Base-by-base conservation (phyloP, 2,888 invertebrate species). In the Drosophila gaucha region DNA sequence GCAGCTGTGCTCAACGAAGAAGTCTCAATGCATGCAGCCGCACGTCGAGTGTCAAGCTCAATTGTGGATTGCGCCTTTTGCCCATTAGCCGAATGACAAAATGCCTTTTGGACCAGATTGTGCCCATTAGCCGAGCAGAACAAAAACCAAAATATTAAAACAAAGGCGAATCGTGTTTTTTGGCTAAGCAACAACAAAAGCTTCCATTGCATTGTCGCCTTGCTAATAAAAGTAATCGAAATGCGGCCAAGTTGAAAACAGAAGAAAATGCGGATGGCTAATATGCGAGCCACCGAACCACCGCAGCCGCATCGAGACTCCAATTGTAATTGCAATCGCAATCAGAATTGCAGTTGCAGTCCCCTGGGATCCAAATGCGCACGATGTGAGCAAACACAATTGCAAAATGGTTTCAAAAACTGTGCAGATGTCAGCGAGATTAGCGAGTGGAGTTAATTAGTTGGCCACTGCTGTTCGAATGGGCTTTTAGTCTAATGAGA, bases 161-260 rank as follows among this genome's bases (percentile, higher is more conserved):
- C 60, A 54, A 59, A 54, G 39, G 47, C 38, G 20, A 44, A 68
- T 47, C 18, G 30, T 31, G 58, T 60, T 54, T 12, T 16, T n/a
- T 70, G 88, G 88, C 70, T 87, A 78, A 69, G 79, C 88, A 82
- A 87, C 20, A 87, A 82, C 86, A 82, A 82, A 82, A 51, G 71
- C 71, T 2, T 30, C 18, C 9, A 41, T 10, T 39, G 44, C 54
- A 35, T 68, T 74, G 74, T 43, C 39, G 39, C 22, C 39, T 22
- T 55, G 58, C 41, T 54, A 76, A 76, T 79, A 58, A 67, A 67
- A 44, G 55, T 73, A 74, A 77, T 77, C 74, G 73, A 74, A 74
- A 69, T 57, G 71, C 69, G 75, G 52, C 74, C 71, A 63, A 44
- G 36, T 57, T 39, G 52, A 49, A 38, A 14, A 16, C 16, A 31